These are phyloP conservation scores for Solenopsis fugax DNA, from an alignment of 1,140 invertebrate species.

Conservation along the genomic window DNA sequence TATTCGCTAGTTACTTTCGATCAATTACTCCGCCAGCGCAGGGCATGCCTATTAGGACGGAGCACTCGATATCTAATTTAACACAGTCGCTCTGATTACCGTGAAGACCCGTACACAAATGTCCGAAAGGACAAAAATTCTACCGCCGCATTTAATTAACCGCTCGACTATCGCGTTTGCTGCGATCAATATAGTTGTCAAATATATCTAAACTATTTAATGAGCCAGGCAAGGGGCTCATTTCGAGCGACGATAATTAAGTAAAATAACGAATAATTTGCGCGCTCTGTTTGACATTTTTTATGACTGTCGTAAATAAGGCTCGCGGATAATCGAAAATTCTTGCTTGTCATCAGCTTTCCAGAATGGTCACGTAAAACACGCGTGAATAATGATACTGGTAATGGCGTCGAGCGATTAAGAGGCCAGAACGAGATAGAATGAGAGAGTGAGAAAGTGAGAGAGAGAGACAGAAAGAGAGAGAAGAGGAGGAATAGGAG, in stretches of 20 bases:
- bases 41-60: conserved; percentile 40
- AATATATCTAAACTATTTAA: conserved; percentile 17
- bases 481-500: too few relatives aligned
- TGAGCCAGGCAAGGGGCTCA: neutral
- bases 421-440: conserved; percentile 42
- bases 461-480: neutral
- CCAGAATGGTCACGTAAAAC: conserved; percentile 55
- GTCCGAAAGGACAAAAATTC: conserved; percentile 30
- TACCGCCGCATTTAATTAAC: neutral
- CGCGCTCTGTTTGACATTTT: conserved; percentile 26
- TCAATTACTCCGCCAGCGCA: conserved; percentile 35
- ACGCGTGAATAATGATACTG: conserved; percentile 63
- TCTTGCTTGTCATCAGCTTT: conserved; percentile 57
- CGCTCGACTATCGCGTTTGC: neutral
- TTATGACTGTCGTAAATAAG: conserved; percentile 52
- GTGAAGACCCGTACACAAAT: conserved; percentile 7
- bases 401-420: conserved; percentile 58
- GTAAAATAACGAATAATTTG: conserved; percentile 36
- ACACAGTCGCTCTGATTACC: conserved; percentile 29
- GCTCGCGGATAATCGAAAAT: conserved; percentile 51
- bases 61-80: conserved; percentile 37
- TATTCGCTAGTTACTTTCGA: conserved; percentile 47
- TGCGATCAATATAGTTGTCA: conserved; percentile 7
- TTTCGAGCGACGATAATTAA: conserved; percentile 28
- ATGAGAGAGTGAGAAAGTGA: neutral